Conservation (phyloP, 2,888 invertebrate genomes). For the Pristionchus fissidentatus region DNA sequence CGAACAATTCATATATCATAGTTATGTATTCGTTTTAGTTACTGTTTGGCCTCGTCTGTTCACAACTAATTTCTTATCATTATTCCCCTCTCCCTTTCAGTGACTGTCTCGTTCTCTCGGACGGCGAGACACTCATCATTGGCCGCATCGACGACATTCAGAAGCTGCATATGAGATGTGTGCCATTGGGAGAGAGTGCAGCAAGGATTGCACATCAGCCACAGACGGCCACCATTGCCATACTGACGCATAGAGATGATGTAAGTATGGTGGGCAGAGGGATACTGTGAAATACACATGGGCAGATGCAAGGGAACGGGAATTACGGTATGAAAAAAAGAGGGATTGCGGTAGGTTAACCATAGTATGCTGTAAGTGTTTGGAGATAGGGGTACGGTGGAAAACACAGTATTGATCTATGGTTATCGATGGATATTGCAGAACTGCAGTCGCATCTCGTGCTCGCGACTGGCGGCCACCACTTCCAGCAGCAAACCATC, state of each 20-base stretch:
- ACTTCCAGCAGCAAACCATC: slow-evolving; percentile 37
- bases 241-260: slow-evolving; percentile 91
- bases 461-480: slow-evolving; percentile 28
- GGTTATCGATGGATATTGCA: background rate
- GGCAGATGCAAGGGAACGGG: no score
- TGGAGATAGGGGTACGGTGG: no score
- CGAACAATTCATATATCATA: no score
- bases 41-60: no score
- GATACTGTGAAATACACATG: no score
- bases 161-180: slow-evolving; percentile 80
- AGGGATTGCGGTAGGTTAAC: no score
- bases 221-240: slow-evolving; percentile 90
- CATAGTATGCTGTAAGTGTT: no score
- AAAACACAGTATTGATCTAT: background rate
- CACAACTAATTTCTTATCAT: background rate
- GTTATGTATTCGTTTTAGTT: no score
- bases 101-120: slow-evolving; percentile 85
- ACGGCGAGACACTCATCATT: slow-evolving; percentile 90
- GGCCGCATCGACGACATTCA: slow-evolving; percentile 74
- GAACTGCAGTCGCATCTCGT: background rate
- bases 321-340: background rate
- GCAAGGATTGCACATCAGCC: slow-evolving; percentile 93
- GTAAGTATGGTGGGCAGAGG: no score
- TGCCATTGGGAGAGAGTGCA: slow-evolving; percentile 93
- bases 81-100: slow-evolving; percentile 42